These are phyloP conservation scores for Papilio gigon DNA, from an alignment of 2,888 invertebrate genomes.

Conservation along the genomic window DNA sequence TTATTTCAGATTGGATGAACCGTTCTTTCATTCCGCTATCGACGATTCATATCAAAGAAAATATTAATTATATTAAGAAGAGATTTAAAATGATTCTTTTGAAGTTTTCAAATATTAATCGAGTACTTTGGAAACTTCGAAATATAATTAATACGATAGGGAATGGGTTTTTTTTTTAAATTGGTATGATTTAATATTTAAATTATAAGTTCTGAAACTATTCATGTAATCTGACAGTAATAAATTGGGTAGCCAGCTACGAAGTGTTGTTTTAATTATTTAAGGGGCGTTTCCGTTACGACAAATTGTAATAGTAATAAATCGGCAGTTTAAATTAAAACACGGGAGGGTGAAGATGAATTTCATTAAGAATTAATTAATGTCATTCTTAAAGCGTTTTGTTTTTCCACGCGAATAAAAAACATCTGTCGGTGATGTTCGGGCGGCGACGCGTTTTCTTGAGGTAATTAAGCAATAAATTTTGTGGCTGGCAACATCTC, in stretches of 20 bases:
- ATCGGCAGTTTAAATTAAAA: conserved; percentile 80
- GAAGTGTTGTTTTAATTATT: conserved; percentile 69
- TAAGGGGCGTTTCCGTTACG: conserved; percentile 62
- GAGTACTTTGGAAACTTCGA: conserved; percentile 48
- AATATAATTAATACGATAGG: conserved; percentile 12
- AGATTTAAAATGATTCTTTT: conserved; percentile 44
- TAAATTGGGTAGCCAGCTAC: conserved; percentile 77
- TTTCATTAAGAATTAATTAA: conserved; percentile 83
- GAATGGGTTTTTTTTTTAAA: conserved; percentile 47
- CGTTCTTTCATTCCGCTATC: conserved; percentile 70
- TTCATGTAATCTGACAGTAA: conserved; percentile 68
- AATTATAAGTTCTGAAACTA: conserved; percentile 47
- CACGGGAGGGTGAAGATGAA: conserved; percentile 81
- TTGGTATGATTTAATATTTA: conserved; percentile 11
- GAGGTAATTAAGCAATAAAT: conserved; percentile 84
- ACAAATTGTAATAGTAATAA: conserved; percentile 81
- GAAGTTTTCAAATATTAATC: conserved; percentile 54
- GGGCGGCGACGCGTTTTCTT: conserved; percentile 76
- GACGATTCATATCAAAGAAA: conserved; percentile 77
- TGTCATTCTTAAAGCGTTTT: conserved; percentile 82
- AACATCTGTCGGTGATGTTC: conserved; percentile 76
- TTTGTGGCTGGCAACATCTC: conserved; percentile 77
- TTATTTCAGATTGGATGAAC: conserved; percentile 73
- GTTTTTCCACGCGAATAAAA: conserved; percentile 81
- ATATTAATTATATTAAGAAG: conserved; percentile 57